Conservation (phyloP, 2,113 vertebrate genomes). For the Plectropomus leopardus region DNA sequence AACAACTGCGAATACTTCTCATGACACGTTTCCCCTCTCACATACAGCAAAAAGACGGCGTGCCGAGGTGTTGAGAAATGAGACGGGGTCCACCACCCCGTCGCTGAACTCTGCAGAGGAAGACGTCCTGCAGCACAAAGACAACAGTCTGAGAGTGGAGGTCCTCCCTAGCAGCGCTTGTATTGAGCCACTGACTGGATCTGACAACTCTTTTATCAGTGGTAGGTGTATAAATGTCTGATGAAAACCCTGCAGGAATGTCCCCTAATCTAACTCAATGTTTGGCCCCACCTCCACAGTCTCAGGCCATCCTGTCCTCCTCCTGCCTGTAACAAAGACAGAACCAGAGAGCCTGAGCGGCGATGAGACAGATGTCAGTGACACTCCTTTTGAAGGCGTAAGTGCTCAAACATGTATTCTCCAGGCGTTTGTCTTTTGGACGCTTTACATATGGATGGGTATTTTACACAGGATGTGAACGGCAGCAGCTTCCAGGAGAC, state of each 20-base stretch:
- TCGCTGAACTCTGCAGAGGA: constrained; percentile 68
- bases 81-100: constrained; percentile 30
- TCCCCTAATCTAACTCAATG: not conserved
- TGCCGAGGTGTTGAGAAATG: constrained; percentile 37
- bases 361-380: constrained; percentile 73
- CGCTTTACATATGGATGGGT: too few relatives aligned
- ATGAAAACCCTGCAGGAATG: not conserved
- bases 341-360: constrained; percentile 75
- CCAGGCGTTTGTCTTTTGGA: not conserved
- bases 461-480: constrained; percentile 39
- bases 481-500: constrained; percentile 54
- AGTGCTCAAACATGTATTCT: not conserved
- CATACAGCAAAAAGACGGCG: constrained; percentile 68
- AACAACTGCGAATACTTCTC: too few relatives aligned
- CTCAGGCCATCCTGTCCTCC: constrained; percentile 74
- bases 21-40: not conserved
- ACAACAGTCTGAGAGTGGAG: constrained; percentile 60
- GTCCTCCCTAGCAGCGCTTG: constrained; percentile 56
- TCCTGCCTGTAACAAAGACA: constrained; percentile 72
- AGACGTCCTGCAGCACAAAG: constrained; percentile 49
- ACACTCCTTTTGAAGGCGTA: constrained; percentile 64
- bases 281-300: constrained; percentile 21
- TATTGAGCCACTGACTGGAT: constrained; percentile 46
- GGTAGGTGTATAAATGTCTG: constrained; percentile 39
- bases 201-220: constrained; percentile 67